phyloP scores from a whole-genome alignment of 2,113 vertebrate genomes.

The Tupaia tana region DNA sequence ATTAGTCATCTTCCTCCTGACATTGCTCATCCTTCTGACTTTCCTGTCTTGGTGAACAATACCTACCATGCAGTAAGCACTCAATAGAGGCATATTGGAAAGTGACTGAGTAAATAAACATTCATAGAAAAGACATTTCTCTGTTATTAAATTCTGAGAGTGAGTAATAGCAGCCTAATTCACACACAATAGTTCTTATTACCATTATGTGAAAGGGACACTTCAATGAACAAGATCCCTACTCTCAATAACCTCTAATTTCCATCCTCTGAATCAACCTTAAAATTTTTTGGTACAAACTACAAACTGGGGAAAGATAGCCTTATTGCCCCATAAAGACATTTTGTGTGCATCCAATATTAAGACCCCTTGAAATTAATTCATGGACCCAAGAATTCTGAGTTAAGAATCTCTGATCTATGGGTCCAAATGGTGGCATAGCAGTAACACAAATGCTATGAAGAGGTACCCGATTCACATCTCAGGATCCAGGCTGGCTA shows the following conservation, averaged over 20 bases:
- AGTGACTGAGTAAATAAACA: constrained; percentile 11
- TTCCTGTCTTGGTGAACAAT: not conserved
- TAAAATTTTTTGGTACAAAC: not conserved
- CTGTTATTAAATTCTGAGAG: not conserved
- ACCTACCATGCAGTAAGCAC: not conserved
- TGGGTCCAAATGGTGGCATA: too few relatives aligned
- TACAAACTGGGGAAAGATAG: not conserved
- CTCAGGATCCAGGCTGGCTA: too few relatives aligned
- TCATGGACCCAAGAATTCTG: not conserved
- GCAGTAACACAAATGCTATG: too few relatives aligned
- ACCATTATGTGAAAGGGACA: not conserved
- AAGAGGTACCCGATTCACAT: too few relatives aligned
- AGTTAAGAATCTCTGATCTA: not conserved
- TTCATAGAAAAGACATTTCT: not conserved
- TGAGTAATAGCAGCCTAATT: not conserved
- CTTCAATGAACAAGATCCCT: not conserved
- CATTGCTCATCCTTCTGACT: not conserved
- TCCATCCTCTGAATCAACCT: not conserved
- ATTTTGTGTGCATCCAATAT: not conserved
- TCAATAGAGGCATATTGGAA: not conserved
- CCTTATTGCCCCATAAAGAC: not conserved
- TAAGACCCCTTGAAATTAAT: not conserved
- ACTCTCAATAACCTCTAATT: not conserved
- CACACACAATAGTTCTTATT: not conserved
- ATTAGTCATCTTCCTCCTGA: not conserved